Evolutionary conservation across 1,140 invertebrate species (phyloP), one percentile per base, ranked within the genome.

Genomic region (Nasonia vitripennis): DNA sequence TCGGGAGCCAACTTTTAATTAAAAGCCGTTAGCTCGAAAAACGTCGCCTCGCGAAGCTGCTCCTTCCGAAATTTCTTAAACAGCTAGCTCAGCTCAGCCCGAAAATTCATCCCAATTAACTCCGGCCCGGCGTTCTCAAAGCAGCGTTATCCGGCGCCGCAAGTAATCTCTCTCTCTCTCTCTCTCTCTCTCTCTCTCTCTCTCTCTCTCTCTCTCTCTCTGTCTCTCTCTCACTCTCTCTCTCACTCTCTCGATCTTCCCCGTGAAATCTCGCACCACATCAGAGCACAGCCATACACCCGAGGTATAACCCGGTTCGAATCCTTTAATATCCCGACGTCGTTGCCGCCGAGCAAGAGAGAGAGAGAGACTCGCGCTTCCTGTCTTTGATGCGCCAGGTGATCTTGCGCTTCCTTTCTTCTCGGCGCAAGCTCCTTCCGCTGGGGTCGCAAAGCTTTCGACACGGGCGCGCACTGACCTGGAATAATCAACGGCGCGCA

Each of bases 401-500:
- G 83, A 68, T 87, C 79, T 74, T 71, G 11, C 2, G 37, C 81
- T 41, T 41, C 55, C 75, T 48, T 84, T 84, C 75, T 84, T 71
- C 82, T 20, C 55, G 4, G 2, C 2, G 55, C 55, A n/a, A 62
- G 55, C 68, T 71, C 31, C 68, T 71, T 71, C 68, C 23, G 27
- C 27, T 17, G 67, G 20, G 12, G 68, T 87, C 87, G 78, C 87
- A 86, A 86, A 81, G 85, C 55, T 85, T 86, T 87, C 84, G 51
- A 79, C 87, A 87, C 78, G 78, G 79, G 83, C 62, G 68, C 67
- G 70, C 87, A 88, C 87, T 89, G 88, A 90, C 89, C 88, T 74
- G 88, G 87, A 91, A 91, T 90, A 91, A 91, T 91, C 88, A 89
- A 88, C 71, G 85, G 86, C 37, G 86, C 88, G 83, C 87, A 62